Evolutionary conservation across 2,797 vertebrate genomes (phyloP).

Genomic region (Lindbergichthys nudifrons): DNA sequence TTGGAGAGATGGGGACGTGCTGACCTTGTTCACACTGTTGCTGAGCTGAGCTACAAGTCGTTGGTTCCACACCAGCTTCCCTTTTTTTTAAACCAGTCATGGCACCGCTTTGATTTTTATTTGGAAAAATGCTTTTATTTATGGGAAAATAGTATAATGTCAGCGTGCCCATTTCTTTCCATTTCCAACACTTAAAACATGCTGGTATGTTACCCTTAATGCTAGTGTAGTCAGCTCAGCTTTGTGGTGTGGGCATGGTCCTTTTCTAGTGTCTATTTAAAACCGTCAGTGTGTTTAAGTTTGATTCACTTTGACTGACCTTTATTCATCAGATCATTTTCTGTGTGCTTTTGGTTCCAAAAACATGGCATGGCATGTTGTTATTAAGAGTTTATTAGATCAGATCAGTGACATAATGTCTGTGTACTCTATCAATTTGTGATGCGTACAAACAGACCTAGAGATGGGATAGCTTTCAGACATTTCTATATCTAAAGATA

Average conservation of each 20-base stretch:
- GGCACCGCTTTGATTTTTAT: conserved; percentile 11
- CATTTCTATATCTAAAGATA: conserved; percentile 25
- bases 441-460: conserved; percentile 19
- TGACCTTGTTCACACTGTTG: conserved; percentile 76
- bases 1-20: conserved; percentile 46
- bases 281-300: conserved; percentile 40
- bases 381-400: conserved; percentile 37
- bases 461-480: conserved; percentile 18
- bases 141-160: conserved; percentile 15
- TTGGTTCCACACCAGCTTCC: conserved; percentile 15
- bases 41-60: conserved; percentile 71
- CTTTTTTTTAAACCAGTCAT: conserved; percentile 15
- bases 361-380: conserved; percentile 40
- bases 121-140: conserved; percentile 21
- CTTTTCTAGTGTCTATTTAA: conserved; percentile 44
- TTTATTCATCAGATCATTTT: conserved; percentile 38
- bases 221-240: conserved; percentile 68
- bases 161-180: neutral
- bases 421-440: conserved; percentile 6
- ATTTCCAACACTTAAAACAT: conserved; percentile 8
- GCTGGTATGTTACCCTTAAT: neutral
- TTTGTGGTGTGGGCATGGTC: conserved; percentile 73
- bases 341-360: conserved; percentile 6
- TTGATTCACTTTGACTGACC: conserved; percentile 26
- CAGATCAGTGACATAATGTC: conserved; percentile 13